Base-by-base conservation (phyloP, 1,140 invertebrate species). In the Cylas formicarius region DNA sequence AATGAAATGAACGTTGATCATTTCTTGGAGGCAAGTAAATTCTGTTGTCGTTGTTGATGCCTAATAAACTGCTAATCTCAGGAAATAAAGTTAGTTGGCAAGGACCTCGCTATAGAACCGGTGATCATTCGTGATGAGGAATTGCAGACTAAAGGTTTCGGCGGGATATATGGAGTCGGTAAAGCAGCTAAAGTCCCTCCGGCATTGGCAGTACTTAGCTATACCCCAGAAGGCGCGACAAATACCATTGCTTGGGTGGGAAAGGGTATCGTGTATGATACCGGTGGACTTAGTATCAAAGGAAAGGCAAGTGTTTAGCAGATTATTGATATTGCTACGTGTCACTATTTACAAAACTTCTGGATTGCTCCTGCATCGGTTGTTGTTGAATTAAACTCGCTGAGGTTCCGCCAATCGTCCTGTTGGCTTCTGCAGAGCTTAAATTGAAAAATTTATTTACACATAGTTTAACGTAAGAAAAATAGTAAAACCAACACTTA, bases 221-320 rank as follows among this genome's bases (percentile, higher is more conserved):
- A 90, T 63, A 73, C 71, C 13, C 72, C 76, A 2, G 65, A 70
- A 11, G 76, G 74, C 3, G 83, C 86, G 8, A 76, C 74, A 10
- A 73, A 84, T 54, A 84, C 73, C 3, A 77, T 91, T 44, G 89
- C 89, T 2, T 87, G 90, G 80, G 90, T 95, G 31, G 90, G 90
- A 19, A 95, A 95, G 67, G 82, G 90, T 33, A 93, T 95, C 62
- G 88, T 93, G 5, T 95, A 88, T 65, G 90, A 95, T 61, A 93
- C 90, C 55, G 90, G 90, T 58, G 90, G 90, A 14, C 75, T 94
- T 26, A 88, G 84, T 63, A 88, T 95, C 56, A 94, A 94, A 68
- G 73, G 79, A 16, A 90, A 89, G 74, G 82, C 85, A 67, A 56
- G n/a, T n/a, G n/a, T n/a, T n/a, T n/a, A n/a, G n/a, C n/a, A n/a